Evolutionary conservation across 1,140 invertebrate species (phyloP), one percentile per base, ranked within the genome.

Genomic region (Drosophila paulistorum): DNA sequence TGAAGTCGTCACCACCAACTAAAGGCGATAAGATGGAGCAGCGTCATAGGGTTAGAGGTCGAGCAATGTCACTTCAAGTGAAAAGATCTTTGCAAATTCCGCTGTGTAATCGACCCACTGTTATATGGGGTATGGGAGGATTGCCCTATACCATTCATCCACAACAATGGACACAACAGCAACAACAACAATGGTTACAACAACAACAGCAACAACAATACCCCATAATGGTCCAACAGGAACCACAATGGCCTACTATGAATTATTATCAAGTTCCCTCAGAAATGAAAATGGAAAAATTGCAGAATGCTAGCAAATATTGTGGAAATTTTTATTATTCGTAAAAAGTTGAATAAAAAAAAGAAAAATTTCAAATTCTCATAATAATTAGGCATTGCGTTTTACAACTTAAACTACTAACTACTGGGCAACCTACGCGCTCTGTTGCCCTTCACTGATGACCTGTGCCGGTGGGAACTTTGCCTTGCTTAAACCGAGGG

Each of bases 301-400:
- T 72, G 0, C 51, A 14, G 10, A 41, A 9, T 7, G 69, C 72
- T 7, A 55, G 35, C 2, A 65, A 70, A 10, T 55, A 74, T n/a
- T 87, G 83, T 33, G 82, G 83, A n/a, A 86, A 86, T 66, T 86
- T 71, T 59, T 86, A 87, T 67, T 86, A 77, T 45, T 42, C 23
- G n/a, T 85, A 14, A 63, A 7, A 23, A 63, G 26, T 26, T 33
- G 39, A 23, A 20, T 7, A n/a, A n/a, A 4, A 17, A 39, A 13
- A 35, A 13, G 35, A 10, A 37, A 9, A 7, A 37, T 60, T 13
- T 11, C 58, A 39, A 45, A 54, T 10, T 13, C 26, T 57, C 37
- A 11, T 39, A 13, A 51, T 60, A 68, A 13, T 65, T 65, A 45
- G 17, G 26, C 60, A 33, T 4, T 48, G 51, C 26, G 11, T 57